Conservation (phyloP, 2,888 invertebrate species). For the Trypoxylon attenuatum region DNA sequence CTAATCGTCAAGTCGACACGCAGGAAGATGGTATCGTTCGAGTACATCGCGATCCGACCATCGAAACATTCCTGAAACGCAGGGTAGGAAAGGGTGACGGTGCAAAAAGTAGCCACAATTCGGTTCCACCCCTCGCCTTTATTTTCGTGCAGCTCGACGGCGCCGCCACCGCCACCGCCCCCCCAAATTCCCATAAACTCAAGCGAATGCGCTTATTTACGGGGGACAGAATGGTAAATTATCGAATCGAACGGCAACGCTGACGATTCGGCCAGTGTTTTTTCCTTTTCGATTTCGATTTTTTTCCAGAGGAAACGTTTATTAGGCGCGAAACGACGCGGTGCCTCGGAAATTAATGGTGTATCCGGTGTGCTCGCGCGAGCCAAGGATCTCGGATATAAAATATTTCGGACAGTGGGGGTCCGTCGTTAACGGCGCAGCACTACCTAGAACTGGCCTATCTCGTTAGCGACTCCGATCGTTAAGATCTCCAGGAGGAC, state of each 20-base stretch:
- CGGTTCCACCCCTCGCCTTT: too few relatives aligned
- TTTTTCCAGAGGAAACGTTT: conserved; percentile 36
- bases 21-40: conserved; percentile 15
- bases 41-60: neutral
- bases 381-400: conserved; percentile 43
- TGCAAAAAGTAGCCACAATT: conserved; percentile 3
- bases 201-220: conserved; percentile 46
- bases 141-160: neutral
- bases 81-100: neutral
- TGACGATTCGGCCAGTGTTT: conserved; percentile 38
- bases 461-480: conserved; percentile 59
- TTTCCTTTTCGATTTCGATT: neutral
- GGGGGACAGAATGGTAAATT: conserved; percentile 50
- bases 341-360: conserved; percentile 56
- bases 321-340: conserved; percentile 56
- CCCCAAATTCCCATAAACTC: conserved; percentile 36
- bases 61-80: neutral
- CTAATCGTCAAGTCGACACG: conserved; percentile 17
- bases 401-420: conserved; percentile 56
- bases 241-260: conserved; percentile 45
- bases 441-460: conserved; percentile 60
- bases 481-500: conserved; percentile 58
- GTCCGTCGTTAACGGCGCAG: conserved; percentile 51
- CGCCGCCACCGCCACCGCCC: neutral
- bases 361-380: conserved; percentile 34